Base-by-base conservation (phyloP, 1,140 invertebrate species). In the Tetraneura akinire region DNA sequence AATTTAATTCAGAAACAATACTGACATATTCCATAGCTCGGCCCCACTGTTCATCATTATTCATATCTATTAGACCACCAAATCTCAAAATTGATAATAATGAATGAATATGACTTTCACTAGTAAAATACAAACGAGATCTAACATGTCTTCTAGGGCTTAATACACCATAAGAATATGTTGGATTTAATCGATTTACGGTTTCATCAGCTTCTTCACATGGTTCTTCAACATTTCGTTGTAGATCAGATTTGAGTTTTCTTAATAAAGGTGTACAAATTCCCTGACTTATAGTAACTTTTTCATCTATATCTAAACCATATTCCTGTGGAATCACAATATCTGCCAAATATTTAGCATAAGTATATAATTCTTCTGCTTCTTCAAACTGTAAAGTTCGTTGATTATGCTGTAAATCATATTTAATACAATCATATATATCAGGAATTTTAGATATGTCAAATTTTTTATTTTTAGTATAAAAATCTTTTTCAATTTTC, bases 311-410 rank as follows among this genome's bases (percentile, higher is more conserved):
- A 3, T 95, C 97, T 81, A 99, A 89, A 14, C 98, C 98, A 86
- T 99, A 99, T 87, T 99, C 98, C 92, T 99, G 98, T 42, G 98
- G 98, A 86, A 99, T 98, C 5, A 99, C 96, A 83, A 99, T 96
- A 86, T 99, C 97, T 3, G 97, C 97, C 80, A 99, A 87, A 84
- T 97, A 96, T 87, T 98, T 98, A 0, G 96, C 93, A 86, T 95
- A 94, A 49, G 94, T 94, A 84, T 98, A 98, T 23, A 99, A 87
- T 85, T 98, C 96, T 85, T 98, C 95, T 1, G 97, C 92, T 85
- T 95, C 90, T 83, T 96, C 92, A 86, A 97, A 98, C 85, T 98
- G 94, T 83, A 99, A 85, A 0, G 94, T 96, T 85, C 96, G 92
- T 84, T 97, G 94, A 86, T 99, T 99, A 85, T 99, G 98, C 84